Conservation (phyloP, 2,797 vertebrate species). For the Phyllotis vaccarum region DNA sequence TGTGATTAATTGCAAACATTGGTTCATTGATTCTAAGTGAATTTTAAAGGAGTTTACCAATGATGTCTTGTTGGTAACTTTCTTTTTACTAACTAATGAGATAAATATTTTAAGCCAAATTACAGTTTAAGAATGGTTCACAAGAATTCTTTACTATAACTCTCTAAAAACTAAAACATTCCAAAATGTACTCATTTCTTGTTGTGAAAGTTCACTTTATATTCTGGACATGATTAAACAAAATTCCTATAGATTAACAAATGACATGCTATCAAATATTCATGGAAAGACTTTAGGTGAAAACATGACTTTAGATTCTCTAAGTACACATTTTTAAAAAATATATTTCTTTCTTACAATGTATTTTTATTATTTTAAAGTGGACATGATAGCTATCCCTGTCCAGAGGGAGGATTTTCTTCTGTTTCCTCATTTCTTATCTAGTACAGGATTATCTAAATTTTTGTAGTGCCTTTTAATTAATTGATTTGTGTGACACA, state of each 20-base stretch:
- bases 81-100: not conserved
- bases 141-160: not conserved
- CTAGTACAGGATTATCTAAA: not conserved
- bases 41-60: not conserved
- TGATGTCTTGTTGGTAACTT: too few species aligned
- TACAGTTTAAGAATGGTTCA: not conserved
- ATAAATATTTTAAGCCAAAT: conserved; percentile 7
- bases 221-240: not conserved
- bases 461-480: conserved; percentile 17
- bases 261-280: not conserved
- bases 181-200: not conserved
- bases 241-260: conserved; percentile 35
- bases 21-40: conserved; percentile 8
- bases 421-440: conserved; percentile 19
- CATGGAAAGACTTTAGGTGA: not conserved
- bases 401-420: conserved; percentile 22
- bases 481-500: not conserved
- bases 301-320: not conserved
- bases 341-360: not conserved
- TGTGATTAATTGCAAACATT: not conserved
- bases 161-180: conserved; percentile 3
- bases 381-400: not conserved
- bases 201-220: not conserved
- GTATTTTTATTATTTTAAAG: conserved; percentile 48
- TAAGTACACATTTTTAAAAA: conserved; percentile 15